phyloP scores from a whole-genome alignment of 2,113 vertebrate genomes.

The Coregonus clupeaformis region DNA sequence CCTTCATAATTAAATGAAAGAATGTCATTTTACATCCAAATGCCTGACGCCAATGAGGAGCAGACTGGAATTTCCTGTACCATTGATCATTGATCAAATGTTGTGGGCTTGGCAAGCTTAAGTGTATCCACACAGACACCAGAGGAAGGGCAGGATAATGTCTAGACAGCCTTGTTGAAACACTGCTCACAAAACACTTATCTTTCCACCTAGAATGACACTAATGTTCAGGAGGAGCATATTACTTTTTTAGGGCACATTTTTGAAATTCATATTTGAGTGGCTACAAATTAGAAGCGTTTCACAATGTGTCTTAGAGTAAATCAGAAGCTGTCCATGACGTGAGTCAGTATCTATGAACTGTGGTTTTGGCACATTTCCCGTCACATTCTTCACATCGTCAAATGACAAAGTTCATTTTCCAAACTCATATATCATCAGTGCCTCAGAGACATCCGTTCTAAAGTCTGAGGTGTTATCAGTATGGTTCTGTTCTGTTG shows the following conservation, averaged over 20 bases:
- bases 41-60: conserved; percentile 2
- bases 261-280: neutral
- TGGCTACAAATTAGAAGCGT: neutral
- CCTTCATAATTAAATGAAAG: conserved; percentile 3
- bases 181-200: neutral
- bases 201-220: neutral
- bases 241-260: neutral
- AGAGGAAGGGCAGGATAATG: neutral
- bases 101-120: conserved; percentile 21
- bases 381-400: neutral
- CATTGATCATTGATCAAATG: conserved; percentile 18
- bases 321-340: neutral
- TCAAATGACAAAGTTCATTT: no score
- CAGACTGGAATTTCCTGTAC: conserved; percentile 43
- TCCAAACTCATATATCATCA: neutral
- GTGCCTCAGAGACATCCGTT: neutral
- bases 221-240: neutral
- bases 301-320: neutral
- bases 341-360: neutral
- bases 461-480: neutral
- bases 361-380: neutral
- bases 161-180: neutral
- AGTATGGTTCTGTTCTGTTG: neutral
- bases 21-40: conserved; percentile 10
- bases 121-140: neutral